Base-by-base conservation (phyloP, 2,888 invertebrate species). In the Napeogenes sylphis region DNA sequence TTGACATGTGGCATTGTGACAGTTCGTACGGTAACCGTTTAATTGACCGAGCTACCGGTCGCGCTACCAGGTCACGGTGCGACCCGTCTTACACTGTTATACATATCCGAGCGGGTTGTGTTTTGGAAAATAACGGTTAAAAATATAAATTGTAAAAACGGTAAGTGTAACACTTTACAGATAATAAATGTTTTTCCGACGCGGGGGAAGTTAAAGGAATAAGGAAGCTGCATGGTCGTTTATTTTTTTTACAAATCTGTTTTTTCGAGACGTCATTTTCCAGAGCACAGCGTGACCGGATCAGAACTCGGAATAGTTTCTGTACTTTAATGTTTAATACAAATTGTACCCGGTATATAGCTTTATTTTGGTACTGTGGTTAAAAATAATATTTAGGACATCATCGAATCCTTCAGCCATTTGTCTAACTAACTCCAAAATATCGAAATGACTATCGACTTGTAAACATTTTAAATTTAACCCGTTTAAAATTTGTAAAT, bases 61-160 rank as follows among this genome's bases (percentile, higher is more conserved):
- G 42, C 42, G 42, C 42, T 35, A 5, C 56, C 61, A 56, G 51
- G 21, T 51, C 30, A 21, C 47, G 30, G 51, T 51, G 51, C 30
- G 51, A 6, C 21, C 21, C 12, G 51, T 21, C 38, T 14, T 59
- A 47, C 45, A 45, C 57, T 66, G 76, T 78, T 78, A 79, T 82
- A 80, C 82, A 79, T 86, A 85, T 85, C 83, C 84, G 82, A 76
- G 71, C 80, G 81, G 84, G 79, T 76, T 85, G 88, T 90, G 87
- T 84, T 83, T 77, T 84, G 90, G 90, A 87, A 88, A 87, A 83
- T 83, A 73, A n/a, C n/a, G n/a, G n/a, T n/a, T n/a, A n/a, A n/a
- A n/a, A 87, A 87, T 88, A 88, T 71, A 69, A 74, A 73, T 74
- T 75, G 64, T 73, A 70, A 72, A 63, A 58, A 12, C 73, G 86